Conservation (phyloP, 2,797 vertebrate genomes). For the Ctenopoma multispine region DNA sequence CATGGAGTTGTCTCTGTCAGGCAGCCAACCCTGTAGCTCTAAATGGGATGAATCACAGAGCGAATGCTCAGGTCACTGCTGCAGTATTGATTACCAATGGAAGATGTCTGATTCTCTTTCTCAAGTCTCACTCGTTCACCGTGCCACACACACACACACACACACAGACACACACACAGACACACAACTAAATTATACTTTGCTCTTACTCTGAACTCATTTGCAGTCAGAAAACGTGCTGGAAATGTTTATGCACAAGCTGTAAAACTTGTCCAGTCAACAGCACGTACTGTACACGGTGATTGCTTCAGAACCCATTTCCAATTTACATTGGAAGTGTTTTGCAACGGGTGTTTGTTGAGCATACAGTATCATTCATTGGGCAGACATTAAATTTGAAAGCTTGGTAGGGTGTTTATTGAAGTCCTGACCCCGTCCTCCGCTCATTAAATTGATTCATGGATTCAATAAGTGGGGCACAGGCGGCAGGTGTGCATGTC, state of each 20-base stretch:
- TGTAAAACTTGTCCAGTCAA: constrained; percentile 26
- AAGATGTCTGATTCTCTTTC: constrained; percentile 76
- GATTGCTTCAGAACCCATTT: constrained; percentile 38
- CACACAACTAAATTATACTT: constrained; percentile 31
- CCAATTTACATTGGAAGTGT: constrained; percentile 41
- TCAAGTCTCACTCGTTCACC: constrained; percentile 65
- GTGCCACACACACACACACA: constrained; percentile 5
- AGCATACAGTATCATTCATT: constrained; percentile 70
- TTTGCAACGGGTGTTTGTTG: constrained; percentile 50
- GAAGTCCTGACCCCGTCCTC: constrained; percentile 84
- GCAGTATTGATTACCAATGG: constrained; percentile 85
- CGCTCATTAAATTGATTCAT: constrained; percentile 90
- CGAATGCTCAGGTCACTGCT: constrained; percentile 80
- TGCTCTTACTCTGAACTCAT: constrained; percentile 38
- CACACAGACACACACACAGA: constrained; percentile 12
- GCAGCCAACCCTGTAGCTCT: constrained; percentile 66
- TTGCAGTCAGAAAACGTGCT: constrained; percentile 18
- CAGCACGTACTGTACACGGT: constrained; percentile 3
- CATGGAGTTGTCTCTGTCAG: constrained; percentile 76
- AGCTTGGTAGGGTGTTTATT: constrained; percentile 82
- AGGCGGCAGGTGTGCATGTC: constrained; percentile 80
- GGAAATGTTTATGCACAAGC: constrained; percentile 42
- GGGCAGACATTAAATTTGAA: constrained; percentile 68
- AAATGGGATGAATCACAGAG: constrained; percentile 80
- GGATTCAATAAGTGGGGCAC: constrained; percentile 84